phyloP scores from a whole-genome alignment of 2,888 invertebrate genomes.

The Synergus gifuensis region DNA sequence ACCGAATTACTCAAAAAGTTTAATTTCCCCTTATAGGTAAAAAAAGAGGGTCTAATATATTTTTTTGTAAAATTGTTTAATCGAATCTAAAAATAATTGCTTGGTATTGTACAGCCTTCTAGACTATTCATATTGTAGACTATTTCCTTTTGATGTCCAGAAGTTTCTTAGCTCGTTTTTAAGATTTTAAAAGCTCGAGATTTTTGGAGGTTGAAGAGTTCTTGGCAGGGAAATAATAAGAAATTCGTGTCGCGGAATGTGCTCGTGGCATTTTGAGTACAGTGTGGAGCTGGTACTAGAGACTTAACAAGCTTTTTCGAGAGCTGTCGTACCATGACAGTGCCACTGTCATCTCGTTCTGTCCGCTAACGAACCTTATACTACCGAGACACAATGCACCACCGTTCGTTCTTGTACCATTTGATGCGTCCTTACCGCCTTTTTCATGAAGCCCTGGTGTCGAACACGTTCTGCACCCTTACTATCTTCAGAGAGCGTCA shows the following conservation, averaged over 20 bases:
- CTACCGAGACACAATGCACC: conserved; percentile 54
- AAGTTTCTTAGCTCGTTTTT: not conserved
- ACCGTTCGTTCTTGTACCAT: conserved; percentile 1
- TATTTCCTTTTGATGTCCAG: not conserved
- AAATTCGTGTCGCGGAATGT: conserved; percentile 26
- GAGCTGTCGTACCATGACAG: conserved; percentile 49
- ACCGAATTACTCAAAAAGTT: not conserved
- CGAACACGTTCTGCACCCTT: no score
- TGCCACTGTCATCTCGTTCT: conserved; percentile 56
- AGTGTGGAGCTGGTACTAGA: conserved; percentile 26
- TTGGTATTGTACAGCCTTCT: not conserved
- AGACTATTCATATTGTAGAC: no score
- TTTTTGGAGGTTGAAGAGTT: conserved; percentile 15
- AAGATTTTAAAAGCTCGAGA: conserved; percentile 19
- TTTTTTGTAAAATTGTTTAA: not conserved
- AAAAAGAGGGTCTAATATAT: no score
- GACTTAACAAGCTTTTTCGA: conserved; percentile 46
- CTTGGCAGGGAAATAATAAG: not conserved
- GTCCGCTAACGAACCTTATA: conserved; percentile 69
- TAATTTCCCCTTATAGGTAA: not conserved
- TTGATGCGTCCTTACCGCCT: conserved; percentile 9
- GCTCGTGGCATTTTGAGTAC: conserved; percentile 20
- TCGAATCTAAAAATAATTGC: not conserved
- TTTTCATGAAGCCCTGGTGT: not conserved
- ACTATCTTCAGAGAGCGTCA: not conserved